Conservation (phyloP, 1,140 invertebrate genomes). For the Adelges cooleyi region DNA sequence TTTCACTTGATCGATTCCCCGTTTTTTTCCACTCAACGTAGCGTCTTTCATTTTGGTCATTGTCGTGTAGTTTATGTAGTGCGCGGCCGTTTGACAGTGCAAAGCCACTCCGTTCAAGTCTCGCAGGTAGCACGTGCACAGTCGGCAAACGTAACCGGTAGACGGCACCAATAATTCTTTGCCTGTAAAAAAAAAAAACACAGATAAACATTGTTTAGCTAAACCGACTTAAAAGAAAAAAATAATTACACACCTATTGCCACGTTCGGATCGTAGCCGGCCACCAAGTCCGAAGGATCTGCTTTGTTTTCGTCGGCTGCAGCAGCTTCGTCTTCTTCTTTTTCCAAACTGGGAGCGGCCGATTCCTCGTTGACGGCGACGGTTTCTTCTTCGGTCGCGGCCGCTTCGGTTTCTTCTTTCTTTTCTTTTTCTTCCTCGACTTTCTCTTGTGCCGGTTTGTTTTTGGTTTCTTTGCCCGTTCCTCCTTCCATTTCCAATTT, state of each 20-base stretch:
- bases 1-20: neutral
- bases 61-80: conserved; percentile 20
- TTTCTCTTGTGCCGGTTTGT: too few relatives aligned
- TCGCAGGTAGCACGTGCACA: neutral
- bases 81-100: conserved; percentile 12
- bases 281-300: neutral
- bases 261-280: conserved; percentile 9
- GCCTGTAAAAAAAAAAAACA: neutral
- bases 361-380: neutral
- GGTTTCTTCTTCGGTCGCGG: neutral
- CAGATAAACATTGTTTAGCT: too few relatives aligned
- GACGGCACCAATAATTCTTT: conserved; percentile 10
- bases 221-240: too few relatives aligned
- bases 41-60: conserved; percentile 25
- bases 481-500: conserved; percentile 13
- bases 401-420: neutral
- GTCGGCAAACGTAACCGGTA: neutral
- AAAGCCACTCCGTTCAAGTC: conserved; percentile 1
- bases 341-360: neutral
- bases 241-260: conserved; percentile 3
- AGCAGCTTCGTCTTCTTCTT: neutral
- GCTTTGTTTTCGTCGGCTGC: neutral
- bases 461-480: neutral
- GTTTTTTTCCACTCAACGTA: neutral
- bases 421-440: neutral